Percentiles rank a stretch among this genome's conserved stretches.
Evolutionary conservation across 1,140 invertebrate species (phyloP).

Genomic region (Rhopalosiphum padi): DNA sequence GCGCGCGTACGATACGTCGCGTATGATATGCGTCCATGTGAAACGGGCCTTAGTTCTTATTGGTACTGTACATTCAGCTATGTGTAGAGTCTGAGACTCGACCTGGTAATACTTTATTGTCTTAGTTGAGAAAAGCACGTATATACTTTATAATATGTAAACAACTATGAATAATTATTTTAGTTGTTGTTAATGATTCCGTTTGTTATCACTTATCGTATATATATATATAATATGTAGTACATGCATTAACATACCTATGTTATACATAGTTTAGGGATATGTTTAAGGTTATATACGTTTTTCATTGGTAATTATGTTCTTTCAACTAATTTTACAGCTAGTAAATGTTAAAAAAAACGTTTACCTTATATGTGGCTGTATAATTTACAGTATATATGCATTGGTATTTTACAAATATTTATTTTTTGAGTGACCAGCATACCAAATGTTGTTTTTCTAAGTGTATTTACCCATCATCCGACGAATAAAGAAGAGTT

Average conservation of each 20-base stretch:
- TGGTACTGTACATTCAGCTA: background rate
- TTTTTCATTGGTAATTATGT: conserved; percentile 3
- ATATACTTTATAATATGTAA: background rate
- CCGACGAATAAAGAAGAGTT: background rate
- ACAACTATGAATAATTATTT: conserved; percentile 34
- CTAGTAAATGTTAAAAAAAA: background rate
- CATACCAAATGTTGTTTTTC: background rate
- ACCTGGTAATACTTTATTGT: background rate
- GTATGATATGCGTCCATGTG: too few species aligned
- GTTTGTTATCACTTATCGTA: conserved; percentile 14
- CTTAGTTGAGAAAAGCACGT: background rate
- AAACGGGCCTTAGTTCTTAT: too few species aligned
- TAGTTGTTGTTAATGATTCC: background rate
- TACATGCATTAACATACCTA: background rate
- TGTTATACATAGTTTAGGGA: background rate
- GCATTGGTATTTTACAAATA: background rate
- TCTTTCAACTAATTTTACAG: conserved; percentile 12
- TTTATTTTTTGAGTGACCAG: background rate
- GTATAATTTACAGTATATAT: background rate
- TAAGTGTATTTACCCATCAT: background rate
- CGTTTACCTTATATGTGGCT: background rate
- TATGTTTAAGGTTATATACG: background rate
- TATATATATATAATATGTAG: background rate
- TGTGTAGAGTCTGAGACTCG: background rate
- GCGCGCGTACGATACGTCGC: too few species aligned